phyloP scores from a whole-genome alignment of 2,888 invertebrate genomes.

The Oeneis ivallda region DNA sequence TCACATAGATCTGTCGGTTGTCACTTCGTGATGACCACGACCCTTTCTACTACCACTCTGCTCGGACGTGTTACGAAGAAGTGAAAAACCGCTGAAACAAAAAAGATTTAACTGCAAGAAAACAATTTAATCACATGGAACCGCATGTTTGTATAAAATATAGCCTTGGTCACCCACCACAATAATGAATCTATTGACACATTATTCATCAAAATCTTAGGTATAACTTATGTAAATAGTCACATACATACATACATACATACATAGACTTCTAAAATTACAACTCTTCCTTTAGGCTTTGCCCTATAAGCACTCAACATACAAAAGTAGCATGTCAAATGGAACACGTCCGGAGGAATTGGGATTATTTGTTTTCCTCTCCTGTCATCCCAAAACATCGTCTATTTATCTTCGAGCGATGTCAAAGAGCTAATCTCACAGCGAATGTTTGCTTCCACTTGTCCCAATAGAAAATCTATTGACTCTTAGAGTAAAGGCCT shows the following conservation, averaged over 20 bases:
- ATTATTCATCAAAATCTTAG: no score
- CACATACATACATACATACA: neutral
- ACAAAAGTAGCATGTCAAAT: neutral
- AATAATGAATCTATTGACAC: no score
- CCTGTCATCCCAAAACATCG: constrained; percentile 22
- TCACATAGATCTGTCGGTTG: no score
- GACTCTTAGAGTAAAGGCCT: constrained; percentile 28
- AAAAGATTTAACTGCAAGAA: no score
- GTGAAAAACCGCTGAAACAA: no score
- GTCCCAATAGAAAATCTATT: constrained; percentile 37
- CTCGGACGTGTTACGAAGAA: no score
- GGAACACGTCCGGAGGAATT: neutral
- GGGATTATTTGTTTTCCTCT: constrained; percentile 34
- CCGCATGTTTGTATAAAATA: no score
- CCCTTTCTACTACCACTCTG: no score
- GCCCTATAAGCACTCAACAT: neutral
- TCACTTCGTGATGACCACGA: no score
- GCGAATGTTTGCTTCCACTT: constrained; percentile 43
- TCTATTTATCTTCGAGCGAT: constrained; percentile 35
- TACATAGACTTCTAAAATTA: neutral
- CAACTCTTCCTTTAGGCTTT: neutral
- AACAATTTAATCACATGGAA: no score
- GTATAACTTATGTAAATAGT: no score
- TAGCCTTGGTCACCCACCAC: no score
- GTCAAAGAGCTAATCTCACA: constrained; percentile 48